Percentiles rank a stretch among this genome's conserved stretches.
Evolutionary conservation across 2,797 vertebrate genomes (phyloP).

Genomic region (Sebastes elongatus): DNA sequence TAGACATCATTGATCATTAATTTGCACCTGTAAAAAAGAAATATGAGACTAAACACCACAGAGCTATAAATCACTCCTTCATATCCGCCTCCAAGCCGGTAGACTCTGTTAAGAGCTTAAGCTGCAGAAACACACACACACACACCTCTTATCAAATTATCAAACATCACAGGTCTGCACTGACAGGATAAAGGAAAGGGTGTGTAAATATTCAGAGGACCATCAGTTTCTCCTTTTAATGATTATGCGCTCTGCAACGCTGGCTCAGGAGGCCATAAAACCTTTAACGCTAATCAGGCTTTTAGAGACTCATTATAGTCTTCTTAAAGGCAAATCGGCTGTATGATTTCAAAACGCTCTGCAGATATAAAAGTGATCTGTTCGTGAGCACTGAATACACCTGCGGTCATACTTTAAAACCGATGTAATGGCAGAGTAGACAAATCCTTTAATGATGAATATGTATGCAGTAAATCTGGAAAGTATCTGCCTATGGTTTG

Average conservation of each 20-base stretch:
- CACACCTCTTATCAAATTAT: not conserved
- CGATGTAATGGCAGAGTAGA: not conserved
- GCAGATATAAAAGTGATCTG: not conserved
- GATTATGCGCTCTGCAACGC: slow-evolving; percentile 20
- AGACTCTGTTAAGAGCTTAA: not conserved
- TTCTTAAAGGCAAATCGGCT: slow-evolving; percentile 32
- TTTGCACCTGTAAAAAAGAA: not conserved
- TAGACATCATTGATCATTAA: not conserved
- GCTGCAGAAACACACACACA: not conserved
- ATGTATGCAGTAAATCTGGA: not conserved
- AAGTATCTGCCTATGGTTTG: no score
- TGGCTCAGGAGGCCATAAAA: slow-evolving; percentile 32
- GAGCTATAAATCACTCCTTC: not conserved
- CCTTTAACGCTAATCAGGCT: slow-evolving; percentile 40
- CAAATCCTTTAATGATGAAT: not conserved
- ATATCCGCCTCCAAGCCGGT: not conserved
- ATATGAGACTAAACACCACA: not conserved
- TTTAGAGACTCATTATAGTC: slow-evolving; percentile 35
- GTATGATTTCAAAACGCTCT: slow-evolving; percentile 31
- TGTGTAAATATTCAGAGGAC: slow-evolving; percentile 9
- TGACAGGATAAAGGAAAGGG: not conserved
- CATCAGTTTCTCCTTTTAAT: slow-evolving; percentile 35
- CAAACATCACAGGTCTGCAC: not conserved
- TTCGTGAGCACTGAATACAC: not conserved
- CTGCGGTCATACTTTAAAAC: not conserved